Evolutionary conservation across 1,140 invertebrate species (phyloP), one percentile per base, ranked within the genome.

Genomic region (Drosophila kikkawai): DNA sequence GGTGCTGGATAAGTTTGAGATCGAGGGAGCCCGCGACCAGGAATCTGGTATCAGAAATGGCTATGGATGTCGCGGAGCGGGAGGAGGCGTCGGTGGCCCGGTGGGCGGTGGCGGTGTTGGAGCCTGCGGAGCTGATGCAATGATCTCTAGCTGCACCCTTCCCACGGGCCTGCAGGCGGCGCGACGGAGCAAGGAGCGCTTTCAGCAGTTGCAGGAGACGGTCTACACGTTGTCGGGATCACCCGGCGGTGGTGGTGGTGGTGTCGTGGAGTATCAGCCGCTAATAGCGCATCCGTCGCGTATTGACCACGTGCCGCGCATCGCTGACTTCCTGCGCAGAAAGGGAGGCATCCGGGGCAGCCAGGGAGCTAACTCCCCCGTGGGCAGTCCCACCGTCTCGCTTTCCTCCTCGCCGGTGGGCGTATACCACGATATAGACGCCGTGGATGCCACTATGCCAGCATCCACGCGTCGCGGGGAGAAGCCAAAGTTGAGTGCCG

Each of bases 1-100:
- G 75, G 93, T 97, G 59, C 93, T 98, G 73, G 96, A 96, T 83
- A 97, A 96, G 93, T 96, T 96, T 32, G 81, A 93, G 70, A 91
- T 93, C 2, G 90, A 93, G 39, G 53, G 91, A 0, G 92, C 91
- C 65, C 86, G 92, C 12, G 74, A 85, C 15, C 67, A 79, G 48
- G 92, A 92, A 63, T 55, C 80, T 2, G 76, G 66, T 37, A 42
- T 87, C 0, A 86, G 88, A 66, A 92, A 91, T 60, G 85, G 91
- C 39, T 91, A 91, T 65, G 64, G 56, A 82, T 93, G 39, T 91
- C 75, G 93, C 93, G 71, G 44, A 17, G 12, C 39, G 15, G 56
- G 55, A 3, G 67, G 48, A 15, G 22, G 53, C 13, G 13, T 39
- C 5, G 19, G 36, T 39, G 67, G 44, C 2, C 4, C 45, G 11